A percentile compares a stretch with the other conserved stretches of the same genome.
phyloP scores from a whole-genome alignment of 2,888 invertebrate species.

The Chirona hameri region DNA sequence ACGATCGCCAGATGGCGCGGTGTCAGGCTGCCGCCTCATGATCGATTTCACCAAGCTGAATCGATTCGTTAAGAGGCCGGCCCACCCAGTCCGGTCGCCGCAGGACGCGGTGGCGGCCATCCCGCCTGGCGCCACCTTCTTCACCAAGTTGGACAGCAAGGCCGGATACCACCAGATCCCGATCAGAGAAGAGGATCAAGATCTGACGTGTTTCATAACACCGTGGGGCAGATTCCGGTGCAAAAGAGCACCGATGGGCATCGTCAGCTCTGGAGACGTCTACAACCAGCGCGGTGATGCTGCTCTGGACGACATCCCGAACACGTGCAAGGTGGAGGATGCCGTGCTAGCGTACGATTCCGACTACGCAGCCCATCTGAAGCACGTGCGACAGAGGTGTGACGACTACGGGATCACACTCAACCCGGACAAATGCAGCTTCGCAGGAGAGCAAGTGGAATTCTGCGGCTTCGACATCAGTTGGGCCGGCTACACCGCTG shows the following conservation, averaged over 20 bases:
- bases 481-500: conserved; percentile 7
- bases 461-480: not conserved
- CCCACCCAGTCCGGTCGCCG: not conserved
- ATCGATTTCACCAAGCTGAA: conserved; percentile 29
- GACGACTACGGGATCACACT: not conserved
- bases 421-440: not conserved
- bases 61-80: not conserved
- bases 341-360: not conserved
- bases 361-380: not conserved
- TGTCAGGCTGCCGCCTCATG: not conserved
- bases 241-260: not conserved
- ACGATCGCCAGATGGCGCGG: not conserved
- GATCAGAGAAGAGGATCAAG: not conserved
- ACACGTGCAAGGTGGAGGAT: not conserved
- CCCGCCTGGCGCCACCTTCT: not conserved
- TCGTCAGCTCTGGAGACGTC: not conserved
- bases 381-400: not conserved
- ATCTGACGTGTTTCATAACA: conserved; percentile 27
- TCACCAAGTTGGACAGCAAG: conserved; percentile 29
- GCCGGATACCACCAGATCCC: conserved; percentile 29
- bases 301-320: not conserved
- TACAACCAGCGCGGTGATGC: conserved; percentile 4
- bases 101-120: not conserved
- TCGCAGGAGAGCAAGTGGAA: not conserved
- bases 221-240: not conserved